These are phyloP conservation scores for Sinelater perroti DNA, from an alignment of 2,888 invertebrate genomes.

Conservation along the genomic window DNA sequence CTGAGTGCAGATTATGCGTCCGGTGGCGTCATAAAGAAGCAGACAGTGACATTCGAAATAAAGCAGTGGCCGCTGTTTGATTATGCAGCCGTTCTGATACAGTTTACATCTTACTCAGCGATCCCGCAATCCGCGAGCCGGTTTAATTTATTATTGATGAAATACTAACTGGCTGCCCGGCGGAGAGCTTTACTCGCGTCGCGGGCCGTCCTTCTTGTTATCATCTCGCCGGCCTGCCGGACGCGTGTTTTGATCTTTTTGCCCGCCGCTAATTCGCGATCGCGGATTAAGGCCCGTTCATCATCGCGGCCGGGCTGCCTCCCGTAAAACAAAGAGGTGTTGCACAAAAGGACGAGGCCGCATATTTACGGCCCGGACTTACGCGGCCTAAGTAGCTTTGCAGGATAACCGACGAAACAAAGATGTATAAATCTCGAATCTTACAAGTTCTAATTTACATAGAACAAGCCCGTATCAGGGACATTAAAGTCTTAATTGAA, in stretches of 20 bases:
- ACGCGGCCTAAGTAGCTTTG: slow-evolving; percentile 28
- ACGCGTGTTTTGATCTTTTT: slow-evolving; percentile 11
- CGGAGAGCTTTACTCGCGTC: slow-evolving; percentile 22
- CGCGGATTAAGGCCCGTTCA: neutral
- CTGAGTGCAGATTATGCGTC: slow-evolving; percentile 54
- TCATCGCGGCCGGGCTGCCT: neutral
- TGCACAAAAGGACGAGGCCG: slow-evolving; percentile 12
- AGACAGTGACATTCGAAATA: slow-evolving; percentile 55
- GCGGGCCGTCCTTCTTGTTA: slow-evolving; percentile 10
- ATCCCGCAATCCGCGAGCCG: slow-evolving; percentile 29
- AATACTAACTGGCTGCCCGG: slow-evolving; percentile 28
- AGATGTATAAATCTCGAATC: slow-evolving; percentile 47
- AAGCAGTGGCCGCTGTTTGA: slow-evolving; percentile 52
- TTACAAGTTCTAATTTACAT: slow-evolving; percentile 52
- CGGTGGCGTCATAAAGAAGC: slow-evolving; percentile 53
- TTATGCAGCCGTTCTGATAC: slow-evolving; percentile 50
- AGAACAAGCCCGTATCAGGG: slow-evolving; percentile 51
- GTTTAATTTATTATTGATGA: slow-evolving; percentile 38
- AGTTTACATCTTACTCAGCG: slow-evolving; percentile 52
- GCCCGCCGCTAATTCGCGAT: neutral
- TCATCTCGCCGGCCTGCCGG: neutral
- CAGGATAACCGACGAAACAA: slow-evolving; percentile 38
- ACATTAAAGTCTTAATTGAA: slow-evolving; percentile 53
- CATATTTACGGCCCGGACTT: slow-evolving; percentile 14
- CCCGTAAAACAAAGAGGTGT: slow-evolving; percentile 6